phyloP scores from a whole-genome alignment of 2,888 invertebrate genomes.

The Shargacucullia verbasci region DNA sequence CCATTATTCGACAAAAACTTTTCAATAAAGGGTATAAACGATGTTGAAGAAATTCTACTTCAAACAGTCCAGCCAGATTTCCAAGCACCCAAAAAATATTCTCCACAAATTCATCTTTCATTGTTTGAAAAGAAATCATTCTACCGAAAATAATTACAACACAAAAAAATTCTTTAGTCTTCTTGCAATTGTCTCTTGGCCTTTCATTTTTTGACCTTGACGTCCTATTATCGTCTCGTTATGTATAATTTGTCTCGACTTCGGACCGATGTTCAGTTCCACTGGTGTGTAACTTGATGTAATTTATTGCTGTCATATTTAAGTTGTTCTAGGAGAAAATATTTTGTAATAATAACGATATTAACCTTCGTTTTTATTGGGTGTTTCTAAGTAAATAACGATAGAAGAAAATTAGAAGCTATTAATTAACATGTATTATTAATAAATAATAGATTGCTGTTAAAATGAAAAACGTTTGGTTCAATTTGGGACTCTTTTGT shows the following conservation, averaged over 20 bases:
- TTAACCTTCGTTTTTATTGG: slow-evolving; percentile 14
- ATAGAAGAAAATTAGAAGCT: slow-evolving; percentile 16
- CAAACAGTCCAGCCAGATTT: slow-evolving; percentile 25
- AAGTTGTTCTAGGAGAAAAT: slow-evolving; percentile 20
- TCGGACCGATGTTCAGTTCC: slow-evolving; percentile 39
- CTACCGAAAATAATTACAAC: slow-evolving; percentile 51
- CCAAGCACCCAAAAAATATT: slow-evolving; percentile 14
- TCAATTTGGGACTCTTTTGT: too few species aligned
- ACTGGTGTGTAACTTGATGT: slow-evolving; percentile 47
- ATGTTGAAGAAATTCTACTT: background rate
- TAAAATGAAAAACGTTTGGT: too few species aligned
- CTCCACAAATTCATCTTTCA: slow-evolving; percentile 31
- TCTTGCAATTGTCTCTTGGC: slow-evolving; percentile 48
- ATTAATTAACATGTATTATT: too few species aligned
- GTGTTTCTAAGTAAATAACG: slow-evolving; percentile 16
- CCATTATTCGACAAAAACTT: too few species aligned
- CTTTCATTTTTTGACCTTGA: slow-evolving; percentile 49
- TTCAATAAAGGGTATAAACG: slow-evolving; percentile 2
- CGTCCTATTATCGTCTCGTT: slow-evolving; percentile 49
- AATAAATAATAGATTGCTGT: slow-evolving; percentile 26
- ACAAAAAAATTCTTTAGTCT: slow-evolving; percentile 52
- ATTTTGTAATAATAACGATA: slow-evolving; percentile 15
- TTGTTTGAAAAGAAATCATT: slow-evolving; percentile 44
- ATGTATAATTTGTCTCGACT: slow-evolving; percentile 56
- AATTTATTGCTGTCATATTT: slow-evolving; percentile 44